These are phyloP conservation scores for Periparus ater DNA, from an alignment of 2,797 vertebrate genomes.

Conservation along the genomic window DNA sequence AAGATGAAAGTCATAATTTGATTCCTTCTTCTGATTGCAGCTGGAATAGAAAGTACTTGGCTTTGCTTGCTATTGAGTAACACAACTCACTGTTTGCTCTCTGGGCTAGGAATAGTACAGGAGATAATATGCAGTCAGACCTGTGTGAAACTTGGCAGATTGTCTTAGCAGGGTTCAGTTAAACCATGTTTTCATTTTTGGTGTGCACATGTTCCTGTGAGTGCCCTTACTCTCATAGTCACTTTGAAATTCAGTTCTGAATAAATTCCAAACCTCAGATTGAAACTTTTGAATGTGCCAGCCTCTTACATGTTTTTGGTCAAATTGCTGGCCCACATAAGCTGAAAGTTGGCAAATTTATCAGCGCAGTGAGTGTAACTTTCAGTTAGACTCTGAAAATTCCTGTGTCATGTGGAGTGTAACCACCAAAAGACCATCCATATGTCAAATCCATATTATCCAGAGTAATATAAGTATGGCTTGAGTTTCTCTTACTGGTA, in stretches of 20 bases:
- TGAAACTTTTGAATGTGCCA: not conserved
- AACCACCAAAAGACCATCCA: not conserved
- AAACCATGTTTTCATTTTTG: slow-evolving; percentile 16
- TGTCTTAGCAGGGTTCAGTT: not conserved
- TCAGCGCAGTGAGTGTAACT: not conserved
- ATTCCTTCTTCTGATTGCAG: slow-evolving; percentile 9
- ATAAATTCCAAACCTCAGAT: not conserved
- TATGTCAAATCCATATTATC: not conserved
- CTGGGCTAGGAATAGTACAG: not conserved
- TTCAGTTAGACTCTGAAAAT: slow-evolving; percentile 11
- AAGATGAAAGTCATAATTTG: slow-evolving; percentile 10
- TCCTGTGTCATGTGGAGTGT: not conserved
- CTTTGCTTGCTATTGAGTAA: slow-evolving; percentile 9
- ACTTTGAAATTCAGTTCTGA: slow-evolving; percentile 28
- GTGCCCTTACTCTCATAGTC: not conserved
- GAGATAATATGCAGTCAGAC: not conserved
- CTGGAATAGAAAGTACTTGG: slow-evolving; percentile 1
- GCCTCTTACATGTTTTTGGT: not conserved
- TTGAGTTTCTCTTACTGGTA: not conserved
- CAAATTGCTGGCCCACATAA: not conserved
- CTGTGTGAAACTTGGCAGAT: not conserved
- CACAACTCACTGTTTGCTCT: slow-evolving; percentile 12
- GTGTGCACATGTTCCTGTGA: not conserved
- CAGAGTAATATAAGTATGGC: not conserved
- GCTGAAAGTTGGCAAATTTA: not conserved